Conservation (phyloP, 2,797 vertebrate species). For the Acanthopagrus latus region DNA sequence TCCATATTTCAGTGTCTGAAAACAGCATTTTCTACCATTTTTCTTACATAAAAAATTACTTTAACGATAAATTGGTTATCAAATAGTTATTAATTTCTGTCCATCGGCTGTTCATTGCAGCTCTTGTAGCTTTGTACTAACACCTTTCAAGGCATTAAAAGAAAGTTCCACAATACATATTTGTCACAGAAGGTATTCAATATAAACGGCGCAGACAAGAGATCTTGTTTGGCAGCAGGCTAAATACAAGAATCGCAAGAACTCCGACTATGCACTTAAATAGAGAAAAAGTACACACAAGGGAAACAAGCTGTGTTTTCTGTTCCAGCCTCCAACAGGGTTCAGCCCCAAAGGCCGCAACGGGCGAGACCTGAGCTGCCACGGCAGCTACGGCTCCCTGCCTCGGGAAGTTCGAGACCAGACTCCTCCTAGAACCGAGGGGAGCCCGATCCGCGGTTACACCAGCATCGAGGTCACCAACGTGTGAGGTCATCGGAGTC, state of each 20-base stretch:
- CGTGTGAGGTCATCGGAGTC: constrained; percentile 76
- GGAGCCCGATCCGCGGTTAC: constrained; percentile 80
- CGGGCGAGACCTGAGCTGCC: constrained; percentile 81
- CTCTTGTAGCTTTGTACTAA: neutral
- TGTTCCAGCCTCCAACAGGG: constrained; percentile 82
- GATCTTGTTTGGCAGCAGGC: neutral
- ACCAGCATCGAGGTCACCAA: constrained; percentile 85
- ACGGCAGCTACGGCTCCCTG: constrained; percentile 82
- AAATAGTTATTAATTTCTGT: too few relatives aligned
- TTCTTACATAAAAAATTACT: too few relatives aligned
- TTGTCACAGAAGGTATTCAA: neutral
- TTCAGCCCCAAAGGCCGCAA: constrained; percentile 82
- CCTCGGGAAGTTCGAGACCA: constrained; percentile 78
- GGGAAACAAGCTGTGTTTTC: neutral
- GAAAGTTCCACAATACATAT: neutral
- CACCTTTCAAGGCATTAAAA: neutral
- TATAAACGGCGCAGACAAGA: neutral
- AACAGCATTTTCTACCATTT: too few relatives aligned
- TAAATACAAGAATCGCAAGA: neutral
- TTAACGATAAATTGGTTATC: too few relatives aligned
- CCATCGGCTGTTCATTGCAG: too few relatives aligned
- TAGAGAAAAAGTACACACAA: neutral
- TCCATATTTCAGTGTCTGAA: too few relatives aligned
- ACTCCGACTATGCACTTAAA: neutral
- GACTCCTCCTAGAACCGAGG: constrained; percentile 73